A percentile compares a stretch with the other conserved stretches of the same genome.
phyloP scores from a whole-genome alignment of 2,888 invertebrate species.

The Ceraclea dissimilis region DNA sequence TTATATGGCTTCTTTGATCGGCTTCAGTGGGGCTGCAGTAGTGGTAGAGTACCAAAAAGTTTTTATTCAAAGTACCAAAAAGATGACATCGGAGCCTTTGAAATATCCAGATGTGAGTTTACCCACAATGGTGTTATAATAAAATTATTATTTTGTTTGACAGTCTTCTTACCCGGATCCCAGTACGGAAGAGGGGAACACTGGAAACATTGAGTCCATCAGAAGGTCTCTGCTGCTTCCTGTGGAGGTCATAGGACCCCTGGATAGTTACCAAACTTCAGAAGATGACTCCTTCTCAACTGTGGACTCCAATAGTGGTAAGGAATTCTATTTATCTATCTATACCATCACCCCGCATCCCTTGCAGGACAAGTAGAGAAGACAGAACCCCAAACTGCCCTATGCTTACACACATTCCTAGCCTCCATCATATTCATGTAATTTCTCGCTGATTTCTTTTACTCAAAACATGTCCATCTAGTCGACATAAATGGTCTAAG shows the following conservation, averaged over 20 bases:
- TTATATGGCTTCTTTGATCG: too few relatives aligned
- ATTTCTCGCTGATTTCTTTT: not conserved
- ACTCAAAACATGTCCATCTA: not conserved
- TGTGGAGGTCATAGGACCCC: constrained; percentile 37
- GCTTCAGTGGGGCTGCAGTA: too few relatives aligned
- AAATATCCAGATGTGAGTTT: too few relatives aligned
- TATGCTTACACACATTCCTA: too few relatives aligned
- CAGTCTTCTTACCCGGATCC: constrained; percentile 40
- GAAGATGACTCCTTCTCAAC: constrained; percentile 25
- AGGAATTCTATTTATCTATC: not conserved
- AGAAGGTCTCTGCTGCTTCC: constrained; percentile 41
- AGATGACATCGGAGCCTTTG: too few relatives aligned
- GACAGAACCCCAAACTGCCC: too few relatives aligned
- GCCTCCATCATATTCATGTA: too few relatives aligned
- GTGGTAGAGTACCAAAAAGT: too few relatives aligned
- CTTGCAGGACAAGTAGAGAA: too few relatives aligned
- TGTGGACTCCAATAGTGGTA: constrained; percentile 19
- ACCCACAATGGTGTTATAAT: too few relatives aligned
- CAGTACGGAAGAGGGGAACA: constrained; percentile 26
- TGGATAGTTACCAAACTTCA: constrained; percentile 33
- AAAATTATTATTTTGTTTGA: constrained; percentile 3
- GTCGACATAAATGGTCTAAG: not conserved
- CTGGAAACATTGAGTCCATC: constrained; percentile 38
- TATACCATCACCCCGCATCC: too few relatives aligned
- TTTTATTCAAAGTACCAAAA: too few relatives aligned